A percentile compares a stretch with the other conserved stretches of the same genome.
phyloP scores from a whole-genome alignment of 1,140 invertebrate genomes.

The Caerostris darwini region DNA sequence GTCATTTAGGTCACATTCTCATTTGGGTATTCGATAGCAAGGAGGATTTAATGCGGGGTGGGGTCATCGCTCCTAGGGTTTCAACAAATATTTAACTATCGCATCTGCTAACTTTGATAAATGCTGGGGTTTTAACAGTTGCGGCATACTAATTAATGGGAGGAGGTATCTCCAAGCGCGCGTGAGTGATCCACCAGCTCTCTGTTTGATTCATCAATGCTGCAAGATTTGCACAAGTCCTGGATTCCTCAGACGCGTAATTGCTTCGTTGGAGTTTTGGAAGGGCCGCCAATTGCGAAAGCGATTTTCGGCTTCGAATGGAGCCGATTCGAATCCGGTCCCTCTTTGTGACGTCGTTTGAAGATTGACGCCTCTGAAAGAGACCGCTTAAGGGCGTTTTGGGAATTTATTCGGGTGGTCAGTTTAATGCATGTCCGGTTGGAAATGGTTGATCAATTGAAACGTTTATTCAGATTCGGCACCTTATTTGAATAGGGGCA shows the following conservation, averaged over 20 bases:
- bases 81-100: constrained; percentile 43
- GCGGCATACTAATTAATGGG: constrained; percentile 28
- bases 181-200: background rate
- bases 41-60: too few species aligned
- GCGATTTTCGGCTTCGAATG: background rate
- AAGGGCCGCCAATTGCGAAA: background rate
- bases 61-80: background rate
- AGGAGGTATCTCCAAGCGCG: background rate
- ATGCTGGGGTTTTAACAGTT: constrained; percentile 37
- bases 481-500: background rate
- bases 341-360: background rate
- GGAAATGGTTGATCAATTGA: background rate
- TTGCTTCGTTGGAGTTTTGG: background rate
- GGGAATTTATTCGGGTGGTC: background rate
- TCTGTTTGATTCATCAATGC: constrained; percentile 14
- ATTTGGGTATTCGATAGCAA: too few species aligned
- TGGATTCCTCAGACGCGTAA: background rate
- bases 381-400: background rate
- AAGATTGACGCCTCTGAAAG: background rate
- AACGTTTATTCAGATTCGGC: background rate
- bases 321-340: too few species aligned
- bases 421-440: background rate
- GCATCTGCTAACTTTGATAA: constrained; percentile 42
- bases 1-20: too few species aligned
- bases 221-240: constrained; percentile 34